Evolutionary conservation across 2,888 invertebrate genomes (phyloP).

Genomic region (Strigamia crassipes): DNA sequence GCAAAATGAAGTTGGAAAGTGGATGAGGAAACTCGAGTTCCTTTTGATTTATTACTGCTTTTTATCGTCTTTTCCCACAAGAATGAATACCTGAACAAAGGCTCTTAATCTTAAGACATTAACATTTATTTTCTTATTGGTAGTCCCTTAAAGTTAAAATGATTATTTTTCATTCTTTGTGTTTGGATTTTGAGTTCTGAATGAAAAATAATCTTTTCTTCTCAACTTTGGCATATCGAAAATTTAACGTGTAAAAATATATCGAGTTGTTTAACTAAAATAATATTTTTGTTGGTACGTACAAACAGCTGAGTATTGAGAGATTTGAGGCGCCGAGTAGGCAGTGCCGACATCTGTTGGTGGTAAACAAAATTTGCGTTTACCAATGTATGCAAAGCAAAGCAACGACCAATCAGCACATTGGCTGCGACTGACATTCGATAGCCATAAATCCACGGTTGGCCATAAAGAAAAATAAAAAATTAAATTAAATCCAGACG

Average conservation of each 20-base stretch:
- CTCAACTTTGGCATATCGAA: too few relatives aligned
- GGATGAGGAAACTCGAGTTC: not conserved
- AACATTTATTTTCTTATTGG: slow-evolving; percentile 11
- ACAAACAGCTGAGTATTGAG: too few relatives aligned
- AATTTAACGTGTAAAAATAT: too few relatives aligned
- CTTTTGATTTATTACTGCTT: slow-evolving; percentile 16
- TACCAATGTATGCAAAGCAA: too few relatives aligned
- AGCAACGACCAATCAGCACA: too few relatives aligned
- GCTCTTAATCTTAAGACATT: slow-evolving; percentile 21
- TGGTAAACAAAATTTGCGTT: not conserved
- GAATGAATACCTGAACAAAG: slow-evolving; percentile 21
- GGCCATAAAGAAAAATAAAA: too few relatives aligned
- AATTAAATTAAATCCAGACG: too few relatives aligned
- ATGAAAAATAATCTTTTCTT: too few relatives aligned
- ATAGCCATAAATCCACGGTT: too few relatives aligned
- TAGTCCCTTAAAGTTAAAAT: not conserved
- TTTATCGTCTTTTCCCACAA: slow-evolving; percentile 21
- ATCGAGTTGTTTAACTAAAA: too few relatives aligned
- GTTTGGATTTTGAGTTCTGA: not conserved
- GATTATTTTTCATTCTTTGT: not conserved
- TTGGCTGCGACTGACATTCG: too few relatives aligned
- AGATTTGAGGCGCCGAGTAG: not conserved
- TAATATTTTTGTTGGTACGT: too few relatives aligned
- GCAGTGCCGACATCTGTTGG: not conserved
- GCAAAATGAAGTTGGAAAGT: slow-evolving; percentile 16